Evolutionary conservation across 1,140 invertebrate species (phyloP).

Genomic region (Drosophila athabasca): DNA sequence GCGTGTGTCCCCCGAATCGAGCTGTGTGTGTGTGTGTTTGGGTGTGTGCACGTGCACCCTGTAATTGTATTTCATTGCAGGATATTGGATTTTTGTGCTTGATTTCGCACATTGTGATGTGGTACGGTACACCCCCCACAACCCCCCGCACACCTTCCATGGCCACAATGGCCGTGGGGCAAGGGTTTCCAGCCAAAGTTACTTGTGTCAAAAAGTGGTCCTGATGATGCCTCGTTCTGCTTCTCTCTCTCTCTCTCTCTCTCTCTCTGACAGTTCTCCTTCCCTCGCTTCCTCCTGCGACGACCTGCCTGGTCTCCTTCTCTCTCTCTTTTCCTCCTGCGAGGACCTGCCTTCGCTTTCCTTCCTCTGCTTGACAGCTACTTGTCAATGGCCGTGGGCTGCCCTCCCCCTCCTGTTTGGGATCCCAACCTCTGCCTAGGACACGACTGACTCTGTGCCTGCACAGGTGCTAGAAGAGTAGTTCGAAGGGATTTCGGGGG

Average conservation of each 20-base stretch:
- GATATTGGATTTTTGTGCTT: constrained; percentile 79
- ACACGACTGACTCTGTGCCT: no score
- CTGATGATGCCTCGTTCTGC: constrained; percentile 38
- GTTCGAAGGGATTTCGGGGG: constrained; percentile 4
- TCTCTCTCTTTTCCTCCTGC: constrained; percentile 14
- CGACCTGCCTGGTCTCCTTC: neutral
- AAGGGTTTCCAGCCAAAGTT: constrained; percentile 44
- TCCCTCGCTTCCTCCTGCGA: constrained; percentile 19
- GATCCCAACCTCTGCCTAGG: neutral
- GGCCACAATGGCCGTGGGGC: constrained; percentile 18
- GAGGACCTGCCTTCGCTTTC: constrained; percentile 6
- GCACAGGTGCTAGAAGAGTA: constrained; percentile 37
- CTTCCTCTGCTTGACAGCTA: constrained; percentile 68
- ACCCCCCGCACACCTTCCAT: neutral
- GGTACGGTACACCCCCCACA: neutral
- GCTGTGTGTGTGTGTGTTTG: constrained; percentile 30
- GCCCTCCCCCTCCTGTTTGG: neutral
- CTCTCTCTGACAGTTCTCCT: constrained; percentile 1
- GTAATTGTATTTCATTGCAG: constrained; percentile 77
- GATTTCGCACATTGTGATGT: constrained; percentile 72
- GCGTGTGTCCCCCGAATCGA: constrained; percentile 10
- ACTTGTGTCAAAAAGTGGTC: constrained; percentile 69
- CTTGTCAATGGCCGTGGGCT: constrained; percentile 74
- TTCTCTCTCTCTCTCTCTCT: neutral
- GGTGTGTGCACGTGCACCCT: constrained; percentile 41